These are phyloP conservation scores for Protonibea diacanthus DNA, from an alignment of 2,797 vertebrate genomes.

Conservation along the genomic window DNA sequence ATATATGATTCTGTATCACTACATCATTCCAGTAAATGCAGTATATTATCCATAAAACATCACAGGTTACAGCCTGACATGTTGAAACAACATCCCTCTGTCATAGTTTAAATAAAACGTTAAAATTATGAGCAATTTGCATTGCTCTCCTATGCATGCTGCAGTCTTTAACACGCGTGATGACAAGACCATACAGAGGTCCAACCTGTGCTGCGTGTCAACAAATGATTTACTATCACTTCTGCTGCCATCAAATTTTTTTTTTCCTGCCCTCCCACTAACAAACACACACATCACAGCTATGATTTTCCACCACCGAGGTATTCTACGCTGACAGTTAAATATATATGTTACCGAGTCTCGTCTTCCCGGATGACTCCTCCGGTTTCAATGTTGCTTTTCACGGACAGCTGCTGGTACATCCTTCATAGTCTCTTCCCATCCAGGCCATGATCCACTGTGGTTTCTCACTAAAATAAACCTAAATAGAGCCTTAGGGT, in stretches of 20 bases:
- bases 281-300: constrained; percentile 14
- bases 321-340: constrained; percentile 16
- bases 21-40: neutral
- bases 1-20: neutral
- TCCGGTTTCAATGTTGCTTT: neutral
- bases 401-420: constrained; percentile 14
- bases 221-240: constrained; percentile 31
- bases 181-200: constrained; percentile 5
- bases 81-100: neutral
- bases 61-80: neutral
- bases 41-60: neutral
- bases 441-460: constrained; percentile 37
- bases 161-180: neutral
- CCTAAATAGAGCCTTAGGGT: constrained; percentile 59
- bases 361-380: constrained; percentile 16
- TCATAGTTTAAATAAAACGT: neutral
- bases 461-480: constrained; percentile 71
- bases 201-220: constrained; percentile 25
- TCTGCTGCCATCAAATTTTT: neutral
- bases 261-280: constrained; percentile 1
- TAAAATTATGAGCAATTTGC: neutral
- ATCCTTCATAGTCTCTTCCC: constrained; percentile 31
- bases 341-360: constrained; percentile 15
- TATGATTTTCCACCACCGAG: constrained; percentile 18
- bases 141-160: constrained; percentile 10